Evolutionary conservation across 2,888 invertebrate species (phyloP), one percentile per base, ranked within the genome.

Genomic region (Eupithecia subumbrata): DNA sequence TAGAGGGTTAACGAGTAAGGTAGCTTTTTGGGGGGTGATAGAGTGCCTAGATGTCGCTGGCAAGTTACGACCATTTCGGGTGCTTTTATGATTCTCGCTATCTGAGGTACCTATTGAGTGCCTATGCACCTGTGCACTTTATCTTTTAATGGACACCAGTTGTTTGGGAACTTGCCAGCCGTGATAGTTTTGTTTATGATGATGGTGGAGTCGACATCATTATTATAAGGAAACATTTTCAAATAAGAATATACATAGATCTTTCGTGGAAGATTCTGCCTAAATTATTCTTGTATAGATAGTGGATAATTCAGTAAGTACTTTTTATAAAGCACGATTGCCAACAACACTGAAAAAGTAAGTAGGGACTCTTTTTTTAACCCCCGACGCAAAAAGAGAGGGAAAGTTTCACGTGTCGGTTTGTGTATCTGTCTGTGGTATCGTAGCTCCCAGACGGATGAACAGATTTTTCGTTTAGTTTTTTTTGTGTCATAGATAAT

Each of bases 51-150:
- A 25, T 60, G 25, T 60, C 52, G 22, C 52, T 60, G 60, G 60
- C 22, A 60, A 60, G 60, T 60, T 60, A 60, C 60, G 60, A 60
- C 60, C 25, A 67, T n/a, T 67, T 67, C 66, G 30, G 40, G 34
- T 34, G 37, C 40, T 67, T 37, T 67, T 67, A n/a, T 11, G 37
- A n/a, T 67, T n/a, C 11, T n/a, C 9, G 66, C n/a, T 67, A 37
- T 37, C 66, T 67, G 18, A n/a, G 66, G 34, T 34, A 18, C n/a
- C 11, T 67, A 67, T 40, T 67, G 66, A 67, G 40, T 67, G 40
- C 34, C 34, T 8, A 5, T 64, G n/a, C 66, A 67, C 66, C 66
- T 40, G 66, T 67, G 66, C 25, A 3, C 66, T 37, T 66, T 18
- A 40, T 37, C 34, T 66, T 40, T 66, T 66, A 64, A 66, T 66